A percentile compares a stretch with the other conserved stretches of the same genome.
phyloP scores from a whole-genome alignment of 2,888 invertebrate species.

The Coenonympha glycerion region DNA sequence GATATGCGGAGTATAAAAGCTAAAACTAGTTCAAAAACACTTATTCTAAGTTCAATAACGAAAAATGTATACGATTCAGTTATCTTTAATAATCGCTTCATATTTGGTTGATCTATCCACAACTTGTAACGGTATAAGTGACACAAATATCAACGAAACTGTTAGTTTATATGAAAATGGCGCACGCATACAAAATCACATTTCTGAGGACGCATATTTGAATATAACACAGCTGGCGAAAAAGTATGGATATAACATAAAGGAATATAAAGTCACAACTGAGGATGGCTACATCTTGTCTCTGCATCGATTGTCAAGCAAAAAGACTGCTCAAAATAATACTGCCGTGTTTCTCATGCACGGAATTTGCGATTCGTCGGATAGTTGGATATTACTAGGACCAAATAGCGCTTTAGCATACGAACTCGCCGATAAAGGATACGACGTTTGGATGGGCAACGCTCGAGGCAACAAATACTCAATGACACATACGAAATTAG shows the following conservation, averaged over 20 bases:
- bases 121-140: conserved; percentile 1
- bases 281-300: conserved; percentile 53
- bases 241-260: conserved; percentile 46
- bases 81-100: background rate
- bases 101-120: background rate
- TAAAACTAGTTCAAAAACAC: background rate
- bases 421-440: conserved; percentile 79
- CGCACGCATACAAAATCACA: conserved; percentile 1
- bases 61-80: conserved; percentile 7
- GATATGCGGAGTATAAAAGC: conserved; percentile 18
- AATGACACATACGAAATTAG: conserved; percentile 61
- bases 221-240: conserved; percentile 41
- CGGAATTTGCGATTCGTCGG: conserved; percentile 83
- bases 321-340: conserved; percentile 29
- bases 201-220: conserved; percentile 41
- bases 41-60: background rate
- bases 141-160: background rate
- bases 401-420: conserved; percentile 77
- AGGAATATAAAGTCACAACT: conserved; percentile 48
- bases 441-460: conserved; percentile 90
- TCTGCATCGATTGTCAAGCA: conserved; percentile 46
- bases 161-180: background rate
- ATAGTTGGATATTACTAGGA: conserved; percentile 83
- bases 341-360: conserved; percentile 83
- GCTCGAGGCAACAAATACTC: conserved; percentile 86